Evolutionary conservation across 1,140 invertebrate species (phyloP), one percentile per base, ranked within the genome.

Genomic region (Temnothorax nylanderi): DNA sequence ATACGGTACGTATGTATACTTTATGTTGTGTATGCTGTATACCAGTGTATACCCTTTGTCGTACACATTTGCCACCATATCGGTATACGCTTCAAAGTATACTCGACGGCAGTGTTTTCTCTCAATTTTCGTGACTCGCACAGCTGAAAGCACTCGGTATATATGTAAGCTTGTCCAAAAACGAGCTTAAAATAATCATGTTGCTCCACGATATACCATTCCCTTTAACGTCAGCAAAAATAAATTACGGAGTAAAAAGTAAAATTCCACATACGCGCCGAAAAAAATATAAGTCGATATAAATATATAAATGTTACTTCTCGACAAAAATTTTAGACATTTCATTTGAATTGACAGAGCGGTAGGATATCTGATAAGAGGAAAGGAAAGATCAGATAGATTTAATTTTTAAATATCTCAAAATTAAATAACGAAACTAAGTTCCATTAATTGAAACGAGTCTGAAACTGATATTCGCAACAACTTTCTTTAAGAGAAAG

Each of bases 121-220:
- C 80, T 84, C 80, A 84, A 84, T 84, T 75, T 84, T 75, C 69
- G 32, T 54, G 80, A 84, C 54, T 41, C n/a, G 69, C 41, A 41
- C 34, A 49, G 18, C n/a, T 84, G 41, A 49, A 75, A 49, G 69
- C 41, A 34, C 34, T 69, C 41, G 65, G 41, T n/a, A 58, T n/a
- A 13, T 81, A 18, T 69, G n/a, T 72, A 34, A 84, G n/a, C 54
- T 75, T 7, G 67, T 21, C 41, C 69, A 37, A 82, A 82, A 84
- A 75, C 54, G 26, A 74, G 54, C 41, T 47, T 84, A 18, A 84
- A 74, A 74, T 84, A 84, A 84, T 84, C 54, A 84, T 74, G 37
- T 44, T 16, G 34, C 21, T 60, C 0, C 6, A 16, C 13, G 54
- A 47, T 84, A 60, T 13, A 21, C 18, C 8, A 75, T 84, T 74